Base-by-base conservation (phyloP, 2,113 vertebrate species). In the Sander lucioperca region DNA sequence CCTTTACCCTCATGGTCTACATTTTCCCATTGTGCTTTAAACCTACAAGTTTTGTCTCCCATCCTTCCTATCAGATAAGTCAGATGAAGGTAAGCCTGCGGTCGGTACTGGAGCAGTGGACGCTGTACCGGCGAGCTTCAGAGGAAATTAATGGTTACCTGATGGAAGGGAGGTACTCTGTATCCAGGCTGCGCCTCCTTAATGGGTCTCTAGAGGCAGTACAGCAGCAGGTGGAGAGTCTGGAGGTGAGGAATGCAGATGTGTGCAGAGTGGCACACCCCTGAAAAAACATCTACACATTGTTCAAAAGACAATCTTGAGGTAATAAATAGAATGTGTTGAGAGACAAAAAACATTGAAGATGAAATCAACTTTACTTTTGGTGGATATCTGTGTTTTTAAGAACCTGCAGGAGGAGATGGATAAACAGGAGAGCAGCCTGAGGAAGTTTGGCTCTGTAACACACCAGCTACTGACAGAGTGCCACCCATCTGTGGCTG, bases 151-250 rank as follows among this genome's bases (percentile, higher is more conserved):
- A 96, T 66, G 93, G 95, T 43, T 94, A 95, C 89, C 88, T 99
- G 83, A 97, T 96, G 91, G 98, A 99, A 93, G 97, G 97, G 25
- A 95, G 96, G 62, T 99, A 99, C 45, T 97, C 97, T 39, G 95
- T 99, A 53, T 97, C 97, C 53, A 95, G 95, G 19, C 97, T 97
- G 89, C 93, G 94, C 58, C 95, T 98, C 82, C 96, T 99, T 45
- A 98, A 97, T 0, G 97, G 97, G 69, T 99, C 98, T 67, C 90
- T 97, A 66, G 98, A 99, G 91, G 98, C 98, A 14, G 97, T 97
- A 1, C 96, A 96, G 84, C 94, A 97, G 58, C 98, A 99, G 90
- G 97, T 98, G 68, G 96, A 97, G 85, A 97, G 93, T 77, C 95
- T 99, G 54, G 96, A 99, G 97, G 98, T 99, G 82, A 90, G 91